Conservation (phyloP, 1,140 invertebrate genomes). For the Homarus americanus region DNA sequence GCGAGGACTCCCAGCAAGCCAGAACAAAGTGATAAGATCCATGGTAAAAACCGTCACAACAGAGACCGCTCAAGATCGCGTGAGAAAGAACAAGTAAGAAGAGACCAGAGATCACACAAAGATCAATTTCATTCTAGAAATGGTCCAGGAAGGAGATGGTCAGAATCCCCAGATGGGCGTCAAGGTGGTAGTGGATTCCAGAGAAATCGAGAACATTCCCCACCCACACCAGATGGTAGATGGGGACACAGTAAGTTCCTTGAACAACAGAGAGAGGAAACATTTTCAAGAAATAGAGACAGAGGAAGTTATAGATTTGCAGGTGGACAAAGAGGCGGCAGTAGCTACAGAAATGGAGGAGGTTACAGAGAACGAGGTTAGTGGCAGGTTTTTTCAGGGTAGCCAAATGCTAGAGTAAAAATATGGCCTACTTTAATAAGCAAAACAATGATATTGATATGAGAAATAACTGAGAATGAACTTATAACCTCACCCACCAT, state of each 20-base stretch:
- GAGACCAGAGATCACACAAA: background rate
- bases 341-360: slow-evolving; percentile 44
- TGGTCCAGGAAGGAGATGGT: slow-evolving; percentile 5
- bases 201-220: slow-evolving; percentile 51
- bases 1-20: background rate
- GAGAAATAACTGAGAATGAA: too few relatives aligned
- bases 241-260: slow-evolving; percentile 64
- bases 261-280: slow-evolving; percentile 42
- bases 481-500: too few relatives aligned
- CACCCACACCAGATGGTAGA: slow-evolving; percentile 56
- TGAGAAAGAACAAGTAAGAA: slow-evolving; percentile 22
- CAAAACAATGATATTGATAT: too few relatives aligned
- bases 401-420: background rate
- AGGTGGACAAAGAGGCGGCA: slow-evolving; percentile 25
- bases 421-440: background rate
- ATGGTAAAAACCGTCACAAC: background rate
- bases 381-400: background rate
- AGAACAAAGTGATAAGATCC: background rate
- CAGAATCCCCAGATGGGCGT: background rate
- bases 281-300: background rate
- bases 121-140: background rate
- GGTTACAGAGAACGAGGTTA: slow-evolving; percentile 44
- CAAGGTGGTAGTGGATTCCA: background rate
- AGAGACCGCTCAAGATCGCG: slow-evolving; percentile 1
- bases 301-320: slow-evolving; percentile 14